Evolutionary conservation across 1,140 invertebrate genomes (phyloP).

Genomic region (Cydia fagiglandana): DNA sequence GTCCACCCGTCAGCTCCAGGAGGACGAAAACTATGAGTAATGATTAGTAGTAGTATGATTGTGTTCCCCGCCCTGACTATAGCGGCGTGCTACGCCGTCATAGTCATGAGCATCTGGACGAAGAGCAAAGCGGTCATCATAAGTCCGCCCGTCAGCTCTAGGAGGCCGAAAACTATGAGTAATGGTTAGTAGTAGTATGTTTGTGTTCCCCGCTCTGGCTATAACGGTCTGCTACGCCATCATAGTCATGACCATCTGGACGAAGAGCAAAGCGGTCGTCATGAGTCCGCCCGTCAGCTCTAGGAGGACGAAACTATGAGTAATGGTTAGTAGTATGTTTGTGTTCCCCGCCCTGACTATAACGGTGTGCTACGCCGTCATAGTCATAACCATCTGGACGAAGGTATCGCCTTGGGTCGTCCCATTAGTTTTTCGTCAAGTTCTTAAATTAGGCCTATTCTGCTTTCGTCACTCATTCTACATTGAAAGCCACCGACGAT

Average conservation of each 20-base stretch:
- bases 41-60: slow-evolving; percentile 82
- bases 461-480: no score
- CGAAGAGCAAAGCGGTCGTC: slow-evolving; percentile 84
- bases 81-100: slow-evolving; percentile 93
- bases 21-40: slow-evolving; percentile 70
- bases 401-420: no score
- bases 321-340: slow-evolving; percentile 82
- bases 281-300: slow-evolving; percentile 79
- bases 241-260: slow-evolving; percentile 96
- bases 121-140: slow-evolving; percentile 84
- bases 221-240: slow-evolving; percentile 95
- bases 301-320: slow-evolving; percentile 69
- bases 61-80: slow-evolving; percentile 95
- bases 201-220: slow-evolving; percentile 94
- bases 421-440: no score
- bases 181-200: slow-evolving; percentile 80
- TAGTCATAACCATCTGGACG: slow-evolving; percentile 96
- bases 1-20: slow-evolving; percentile 77
- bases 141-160: slow-evolving; percentile 78
- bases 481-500: no score
- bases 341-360: slow-evolving; percentile 95
- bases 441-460: no score
- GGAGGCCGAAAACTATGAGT: slow-evolving; percentile 70
- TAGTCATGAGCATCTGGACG: slow-evolving; percentile 95
- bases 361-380: slow-evolving; percentile 93